Evolutionary conservation across 1,140 invertebrate genomes (phyloP).

Genomic region (Drosophila ananassae): DNA sequence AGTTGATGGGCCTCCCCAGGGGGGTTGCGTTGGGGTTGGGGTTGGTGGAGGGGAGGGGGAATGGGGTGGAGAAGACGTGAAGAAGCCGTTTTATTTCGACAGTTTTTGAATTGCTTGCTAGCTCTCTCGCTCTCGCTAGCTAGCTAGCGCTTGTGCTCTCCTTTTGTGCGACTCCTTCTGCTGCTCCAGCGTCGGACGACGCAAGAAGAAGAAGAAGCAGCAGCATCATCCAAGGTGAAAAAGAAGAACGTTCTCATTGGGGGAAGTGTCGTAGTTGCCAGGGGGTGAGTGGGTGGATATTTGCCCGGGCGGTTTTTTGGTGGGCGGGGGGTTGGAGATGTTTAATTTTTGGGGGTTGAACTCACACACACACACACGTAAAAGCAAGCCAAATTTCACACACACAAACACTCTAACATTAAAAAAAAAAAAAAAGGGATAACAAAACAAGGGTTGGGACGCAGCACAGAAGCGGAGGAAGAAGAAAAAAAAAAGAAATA

Average conservation of each 20-base stretch:
- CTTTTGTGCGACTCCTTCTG: conserved; percentile 37
- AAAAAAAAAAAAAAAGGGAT: conserved; percentile 44
- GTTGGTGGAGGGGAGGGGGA: background rate
- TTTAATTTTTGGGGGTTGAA: conserved; percentile 66
- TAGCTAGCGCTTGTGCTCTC: conserved; percentile 5
- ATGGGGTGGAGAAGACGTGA: conserved; percentile 10
- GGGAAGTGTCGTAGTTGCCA: conserved; percentile 11
- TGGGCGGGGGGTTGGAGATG: conserved; percentile 4
- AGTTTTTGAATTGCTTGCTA: conserved; percentile 69
- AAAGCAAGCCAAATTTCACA: conserved; percentile 7
- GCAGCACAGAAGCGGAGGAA: conserved; percentile 19
- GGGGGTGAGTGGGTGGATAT: conserved; percentile 21
- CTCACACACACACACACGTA: conserved; percentile 28
- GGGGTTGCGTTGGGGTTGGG: conserved; percentile 22
- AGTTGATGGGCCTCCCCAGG: conserved; percentile 3
- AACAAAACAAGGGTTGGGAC: conserved; percentile 65
- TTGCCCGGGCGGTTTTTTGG: conserved; percentile 34
- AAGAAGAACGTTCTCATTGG: conserved; percentile 43
- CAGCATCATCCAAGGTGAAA: conserved; percentile 39
- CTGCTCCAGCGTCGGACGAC: conserved; percentile 11
- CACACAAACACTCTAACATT: conserved; percentile 1
- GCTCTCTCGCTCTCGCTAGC: conserved; percentile 11
- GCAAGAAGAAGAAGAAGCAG: conserved; percentile 22
- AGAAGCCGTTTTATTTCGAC: conserved; percentile 79
- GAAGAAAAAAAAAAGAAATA: conserved; percentile 18